Conservation (phyloP, 2,797 vertebrate genomes). For the Mormyrus proboscirostris region DNA sequence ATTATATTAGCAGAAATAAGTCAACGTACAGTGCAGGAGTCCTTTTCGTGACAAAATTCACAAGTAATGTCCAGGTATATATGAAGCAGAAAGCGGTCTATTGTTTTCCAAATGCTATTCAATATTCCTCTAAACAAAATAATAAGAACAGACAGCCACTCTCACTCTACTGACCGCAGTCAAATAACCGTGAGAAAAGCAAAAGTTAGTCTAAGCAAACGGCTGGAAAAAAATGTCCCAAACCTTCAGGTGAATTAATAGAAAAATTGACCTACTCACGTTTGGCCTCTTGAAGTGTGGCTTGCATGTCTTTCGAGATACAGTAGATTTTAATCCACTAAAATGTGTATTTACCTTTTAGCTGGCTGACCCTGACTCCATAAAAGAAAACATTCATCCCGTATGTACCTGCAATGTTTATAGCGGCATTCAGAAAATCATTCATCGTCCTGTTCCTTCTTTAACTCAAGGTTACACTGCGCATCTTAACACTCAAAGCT, state of each 20-base stretch:
- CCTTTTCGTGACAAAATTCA: not conserved
- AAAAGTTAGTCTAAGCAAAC: not conserved
- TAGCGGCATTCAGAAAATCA: not conserved
- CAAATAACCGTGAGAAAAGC: not conserved
- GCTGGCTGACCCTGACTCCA: not conserved
- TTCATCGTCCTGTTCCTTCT: not conserved
- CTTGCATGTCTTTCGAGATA: not conserved
- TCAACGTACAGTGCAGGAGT: not conserved
- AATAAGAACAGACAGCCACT: not conserved
- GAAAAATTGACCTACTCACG: not conserved
- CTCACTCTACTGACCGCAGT: not conserved
- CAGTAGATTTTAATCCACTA: not conserved
- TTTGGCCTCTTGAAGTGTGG: not conserved
- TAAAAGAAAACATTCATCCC: not conserved
- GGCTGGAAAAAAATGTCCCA: not conserved
- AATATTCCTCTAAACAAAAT: not conserved
- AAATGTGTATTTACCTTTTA: not conserved
- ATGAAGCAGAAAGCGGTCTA: not conserved
- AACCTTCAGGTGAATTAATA: not conserved
- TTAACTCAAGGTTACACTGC: not conserved
- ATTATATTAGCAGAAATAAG: not conserved
- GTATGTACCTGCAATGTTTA: not conserved
- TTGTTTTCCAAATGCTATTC: not conserved
- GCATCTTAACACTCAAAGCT: not conserved
- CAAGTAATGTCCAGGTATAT: not conserved